These are phyloP conservation scores for Bruchidius siliquastri DNA, from an alignment of 2,888 invertebrate species.

Conservation along the genomic window DNA sequence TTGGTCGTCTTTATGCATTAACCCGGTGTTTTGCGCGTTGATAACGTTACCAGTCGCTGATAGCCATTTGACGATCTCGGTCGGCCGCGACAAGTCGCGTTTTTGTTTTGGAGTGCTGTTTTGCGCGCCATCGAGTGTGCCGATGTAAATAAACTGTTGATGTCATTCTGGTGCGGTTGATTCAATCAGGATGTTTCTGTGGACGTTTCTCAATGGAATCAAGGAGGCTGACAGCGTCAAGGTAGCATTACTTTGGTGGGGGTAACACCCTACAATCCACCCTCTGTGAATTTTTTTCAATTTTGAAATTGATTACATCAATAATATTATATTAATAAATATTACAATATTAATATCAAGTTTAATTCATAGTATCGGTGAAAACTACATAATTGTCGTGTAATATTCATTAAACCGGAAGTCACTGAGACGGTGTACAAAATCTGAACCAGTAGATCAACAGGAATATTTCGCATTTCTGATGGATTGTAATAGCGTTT, in stretches of 20 bases:
- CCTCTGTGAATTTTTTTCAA: too few species aligned
- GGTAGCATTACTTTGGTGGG: background rate
- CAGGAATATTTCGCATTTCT: too few species aligned
- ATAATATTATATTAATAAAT: too few species aligned
- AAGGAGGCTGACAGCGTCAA: background rate
- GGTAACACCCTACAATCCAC: too few species aligned
- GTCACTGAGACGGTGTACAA: too few species aligned
- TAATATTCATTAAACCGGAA: too few species aligned
- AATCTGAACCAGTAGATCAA: too few species aligned
- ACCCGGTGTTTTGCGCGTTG: background rate
- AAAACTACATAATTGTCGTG: too few species aligned
- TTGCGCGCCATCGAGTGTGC: background rate
- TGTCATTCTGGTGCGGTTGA: background rate
- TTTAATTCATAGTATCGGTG: too few species aligned
- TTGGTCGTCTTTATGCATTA: background rate
- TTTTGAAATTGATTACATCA: too few species aligned
- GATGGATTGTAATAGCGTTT: too few species aligned
- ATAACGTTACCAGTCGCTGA: background rate
- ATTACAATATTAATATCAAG: too few species aligned
- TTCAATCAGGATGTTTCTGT: background rate
- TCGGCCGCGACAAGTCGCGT: background rate
- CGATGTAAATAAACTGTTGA: background rate
- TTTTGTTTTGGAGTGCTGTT: background rate
- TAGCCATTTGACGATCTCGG: background rate
- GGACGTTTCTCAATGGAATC: background rate